A percentile compares a stretch with the other conserved stretches of the same genome.
Evolutionary conservation across 2,113 vertebrate species (phyloP).

Genomic region (Peromyscus maniculatus): DNA sequence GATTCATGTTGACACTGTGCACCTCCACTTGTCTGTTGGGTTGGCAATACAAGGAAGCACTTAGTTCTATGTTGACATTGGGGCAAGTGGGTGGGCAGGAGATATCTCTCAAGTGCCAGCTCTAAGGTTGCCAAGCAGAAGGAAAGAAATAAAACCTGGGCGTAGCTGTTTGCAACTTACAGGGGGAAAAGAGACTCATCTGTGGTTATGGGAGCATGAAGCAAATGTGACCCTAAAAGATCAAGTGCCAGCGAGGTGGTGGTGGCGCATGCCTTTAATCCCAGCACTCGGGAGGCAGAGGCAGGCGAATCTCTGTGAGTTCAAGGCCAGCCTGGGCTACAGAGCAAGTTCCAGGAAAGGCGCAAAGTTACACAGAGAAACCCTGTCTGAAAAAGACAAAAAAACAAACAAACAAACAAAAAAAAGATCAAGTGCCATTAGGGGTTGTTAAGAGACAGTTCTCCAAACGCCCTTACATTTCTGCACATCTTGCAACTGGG

Average conservation of each 20-base stretch:
- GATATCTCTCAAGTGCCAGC: background rate
- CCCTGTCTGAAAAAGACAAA: too few species aligned
- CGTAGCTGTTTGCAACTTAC: background rate
- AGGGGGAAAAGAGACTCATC: background rate
- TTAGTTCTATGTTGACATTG: background rate
- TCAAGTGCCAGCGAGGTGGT: background rate
- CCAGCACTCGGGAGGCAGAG: too few species aligned
- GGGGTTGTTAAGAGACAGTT: background rate
- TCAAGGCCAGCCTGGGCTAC: too few species aligned
- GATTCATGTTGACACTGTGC: background rate
- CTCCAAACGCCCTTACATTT: constrained; percentile 28
- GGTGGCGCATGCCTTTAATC: too few species aligned
- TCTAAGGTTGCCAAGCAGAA: background rate
- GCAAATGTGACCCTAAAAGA: background rate
- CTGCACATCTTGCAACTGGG: background rate
- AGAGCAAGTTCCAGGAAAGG: too few species aligned
- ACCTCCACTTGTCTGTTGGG: background rate
- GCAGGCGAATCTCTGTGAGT: too few species aligned
- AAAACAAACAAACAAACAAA: too few species aligned
- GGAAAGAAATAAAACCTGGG: background rate
- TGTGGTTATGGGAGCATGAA: background rate
- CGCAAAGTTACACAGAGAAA: too few species aligned
- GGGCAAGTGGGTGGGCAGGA: background rate
- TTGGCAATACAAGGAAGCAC: background rate
- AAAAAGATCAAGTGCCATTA: background rate